Conservation (phyloP, 2,797 vertebrate species). For the Aplochiton taeniatus region DNA sequence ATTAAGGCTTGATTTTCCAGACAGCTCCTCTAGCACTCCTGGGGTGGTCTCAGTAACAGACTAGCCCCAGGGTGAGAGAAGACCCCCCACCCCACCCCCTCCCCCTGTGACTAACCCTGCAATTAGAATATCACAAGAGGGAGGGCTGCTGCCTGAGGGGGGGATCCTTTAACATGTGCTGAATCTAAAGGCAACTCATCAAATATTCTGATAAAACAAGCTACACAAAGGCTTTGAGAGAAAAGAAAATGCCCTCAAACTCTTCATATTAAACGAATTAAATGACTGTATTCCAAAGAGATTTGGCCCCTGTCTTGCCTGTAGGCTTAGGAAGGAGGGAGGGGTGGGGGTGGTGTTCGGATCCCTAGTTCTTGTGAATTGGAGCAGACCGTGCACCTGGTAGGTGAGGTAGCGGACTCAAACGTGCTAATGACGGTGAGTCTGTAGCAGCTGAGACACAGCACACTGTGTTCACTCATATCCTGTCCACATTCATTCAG, state of each 20-base stretch:
- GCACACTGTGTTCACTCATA: too few relatives aligned
- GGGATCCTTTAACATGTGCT: constrained; percentile 11
- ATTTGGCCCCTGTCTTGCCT: constrained; percentile 8
- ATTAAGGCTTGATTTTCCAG: constrained; percentile 15
- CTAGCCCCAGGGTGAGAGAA: constrained; percentile 24
- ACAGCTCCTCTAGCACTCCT: constrained; percentile 25
- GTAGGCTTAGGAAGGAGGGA: constrained; percentile 15
- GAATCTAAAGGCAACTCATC: too few relatives aligned
- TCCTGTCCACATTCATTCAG: too few relatives aligned
- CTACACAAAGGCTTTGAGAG: too few relatives aligned
- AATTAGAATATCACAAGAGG: constrained; percentile 46
- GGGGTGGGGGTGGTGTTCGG: not conserved
- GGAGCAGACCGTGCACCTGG: constrained; percentile 34
- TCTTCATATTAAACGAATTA: constrained; percentile 13
- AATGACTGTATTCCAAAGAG: constrained; percentile 21
- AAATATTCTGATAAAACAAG: too few relatives aligned
- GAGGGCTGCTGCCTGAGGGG: constrained; percentile 12
- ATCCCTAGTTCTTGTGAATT: constrained; percentile 11
- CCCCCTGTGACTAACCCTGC: constrained; percentile 46
- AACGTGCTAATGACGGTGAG: constrained; percentile 49
- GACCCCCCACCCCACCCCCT: too few relatives aligned
- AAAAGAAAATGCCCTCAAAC: not conserved
- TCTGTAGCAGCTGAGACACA: constrained; percentile 52
- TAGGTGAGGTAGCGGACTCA: constrained; percentile 22
- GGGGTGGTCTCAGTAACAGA: constrained; percentile 24